Evolutionary conservation across 2,797 vertebrate species (phyloP).

Genomic region (Australoheros facetus): DNA sequence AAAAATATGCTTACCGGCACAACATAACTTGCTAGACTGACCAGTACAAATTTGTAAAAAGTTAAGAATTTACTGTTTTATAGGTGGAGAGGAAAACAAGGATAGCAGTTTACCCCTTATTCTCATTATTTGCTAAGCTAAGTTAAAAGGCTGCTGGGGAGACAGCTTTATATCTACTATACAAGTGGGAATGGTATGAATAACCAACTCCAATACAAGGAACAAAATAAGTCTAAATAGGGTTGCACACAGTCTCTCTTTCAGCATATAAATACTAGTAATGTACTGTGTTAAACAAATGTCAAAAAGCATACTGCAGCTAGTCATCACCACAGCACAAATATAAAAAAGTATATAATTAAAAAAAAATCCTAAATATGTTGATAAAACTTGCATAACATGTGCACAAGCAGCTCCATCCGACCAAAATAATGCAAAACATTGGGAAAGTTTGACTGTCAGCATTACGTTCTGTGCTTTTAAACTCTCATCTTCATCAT

Average conservation of each 20-base stretch:
- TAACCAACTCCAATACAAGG: not conserved
- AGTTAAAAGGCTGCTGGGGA: not conserved
- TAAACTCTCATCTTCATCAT: constrained; percentile 24
- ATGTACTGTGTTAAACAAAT: not conserved
- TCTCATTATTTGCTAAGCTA: not conserved
- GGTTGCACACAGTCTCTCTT: not conserved
- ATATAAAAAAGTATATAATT: not conserved
- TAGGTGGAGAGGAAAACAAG: not conserved
- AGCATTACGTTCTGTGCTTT: constrained; percentile 19
- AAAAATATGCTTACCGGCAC: not conserved
- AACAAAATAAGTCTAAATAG: not conserved
- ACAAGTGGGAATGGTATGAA: not conserved
- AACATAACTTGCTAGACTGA: not conserved
- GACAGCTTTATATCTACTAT: not conserved
- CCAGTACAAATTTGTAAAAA: not conserved
- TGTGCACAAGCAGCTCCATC: not conserved
- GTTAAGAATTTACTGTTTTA: not conserved
- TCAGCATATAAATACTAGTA: not conserved
- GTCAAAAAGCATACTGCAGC: not conserved
- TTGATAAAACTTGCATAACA: not conserved
- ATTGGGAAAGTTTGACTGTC: constrained; percentile 12
- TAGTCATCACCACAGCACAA: not conserved
- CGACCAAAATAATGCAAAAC: not conserved
- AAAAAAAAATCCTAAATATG: not conserved
- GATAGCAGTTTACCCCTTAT: not conserved